Evolutionary conservation across 2,113 vertebrate species (phyloP), one percentile per base, ranked within the genome.

Genomic region (Cavia aperea): DNA sequence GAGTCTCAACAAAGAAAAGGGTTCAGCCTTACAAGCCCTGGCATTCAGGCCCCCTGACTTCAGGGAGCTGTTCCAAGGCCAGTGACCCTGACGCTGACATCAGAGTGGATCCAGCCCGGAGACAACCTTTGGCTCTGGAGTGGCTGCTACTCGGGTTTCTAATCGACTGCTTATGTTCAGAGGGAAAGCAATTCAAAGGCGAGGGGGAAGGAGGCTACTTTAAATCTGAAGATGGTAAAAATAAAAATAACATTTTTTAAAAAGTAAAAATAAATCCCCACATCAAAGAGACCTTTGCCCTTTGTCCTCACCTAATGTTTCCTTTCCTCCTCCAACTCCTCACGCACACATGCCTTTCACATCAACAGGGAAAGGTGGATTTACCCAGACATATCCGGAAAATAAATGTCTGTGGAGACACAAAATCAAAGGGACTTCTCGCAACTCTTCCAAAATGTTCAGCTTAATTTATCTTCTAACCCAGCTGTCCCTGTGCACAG

Each of bases 51-150:
- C 94, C 96, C 95, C 94, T 92, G 88, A 96, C 95, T 73, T 96
- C 96, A 96, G 96, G 97, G 95, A 92, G 96, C 84, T 88, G 95
- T 94, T 96, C 95, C 88, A 83, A 91, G 70, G 94, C 94, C 96
- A 54, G 88, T 75, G 85, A 88, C 93, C 83, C 95, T 88, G 92
- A 87, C 85, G 49, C 58, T 90, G 95, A 92, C 93, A 82, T 77
- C 95, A 94, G 96, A 93, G 93, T 29, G n/a, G 73, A 93, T 66
- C 72, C 56, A 82, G 26, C 90, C 84, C 9, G 0, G 86, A 94
- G 91, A 94, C 73, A 95, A 93, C 91, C 86, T 96, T 91, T 95
- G 97, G 89, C 94, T 77, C 84, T 72, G n/a, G 86, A 65, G 39
- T 0, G 4, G 70, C 43, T 33, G 46, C 49, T 19, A 58, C 54